A percentile compares a stretch with the other conserved stretches of the same genome.
phyloP scores from a whole-genome alignment of 2,797 vertebrate species.

The Sciurus vulgaris region DNA sequence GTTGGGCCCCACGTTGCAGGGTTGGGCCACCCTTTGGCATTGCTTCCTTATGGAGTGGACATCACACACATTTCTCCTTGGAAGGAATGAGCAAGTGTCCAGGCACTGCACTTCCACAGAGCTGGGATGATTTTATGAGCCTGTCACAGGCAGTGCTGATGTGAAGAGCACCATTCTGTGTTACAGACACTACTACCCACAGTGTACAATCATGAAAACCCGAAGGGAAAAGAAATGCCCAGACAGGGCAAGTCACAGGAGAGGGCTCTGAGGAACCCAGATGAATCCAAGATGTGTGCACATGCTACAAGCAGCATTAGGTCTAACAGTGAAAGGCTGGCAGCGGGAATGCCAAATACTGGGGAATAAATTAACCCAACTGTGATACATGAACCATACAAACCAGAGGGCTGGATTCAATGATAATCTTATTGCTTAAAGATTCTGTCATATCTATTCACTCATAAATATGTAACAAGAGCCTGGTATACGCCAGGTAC shows the following conservation, averaged over 20 bases:
- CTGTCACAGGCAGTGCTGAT: background rate
- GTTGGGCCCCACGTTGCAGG: background rate
- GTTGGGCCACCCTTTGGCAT: background rate
- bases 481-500: background rate
- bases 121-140: background rate
- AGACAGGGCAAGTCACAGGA: background rate
- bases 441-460: background rate
- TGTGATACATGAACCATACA: background rate
- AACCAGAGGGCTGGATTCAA: background rate
- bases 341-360: background rate
- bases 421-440: no score
- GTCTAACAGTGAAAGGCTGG: background rate
- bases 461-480: background rate
- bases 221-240: background rate
- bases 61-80: background rate
- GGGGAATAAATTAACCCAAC: background rate
- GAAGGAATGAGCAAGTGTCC: background rate
- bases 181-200: background rate
- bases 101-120: background rate
- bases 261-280: background rate
- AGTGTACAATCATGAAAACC: background rate
- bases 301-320: no score
- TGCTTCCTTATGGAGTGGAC: background rate
- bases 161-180: background rate
- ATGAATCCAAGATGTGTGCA: accelerated